Conservation (phyloP, 2,113 vertebrate genomes). For the Ochotona princeps region DNA sequence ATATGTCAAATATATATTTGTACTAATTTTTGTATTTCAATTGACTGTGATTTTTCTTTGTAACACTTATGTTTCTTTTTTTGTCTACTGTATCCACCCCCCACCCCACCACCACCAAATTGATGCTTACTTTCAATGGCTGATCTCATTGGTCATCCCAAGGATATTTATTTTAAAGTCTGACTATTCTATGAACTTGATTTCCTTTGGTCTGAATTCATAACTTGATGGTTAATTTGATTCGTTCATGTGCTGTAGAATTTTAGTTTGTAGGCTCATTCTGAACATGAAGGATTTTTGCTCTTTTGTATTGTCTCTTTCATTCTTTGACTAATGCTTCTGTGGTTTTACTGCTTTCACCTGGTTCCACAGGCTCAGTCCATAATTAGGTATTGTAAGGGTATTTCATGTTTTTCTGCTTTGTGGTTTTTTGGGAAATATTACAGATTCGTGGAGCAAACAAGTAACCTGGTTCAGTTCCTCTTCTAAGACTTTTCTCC, state of each 20-base stretch:
- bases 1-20: neutral
- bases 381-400: neutral
- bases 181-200: conserved; percentile 47
- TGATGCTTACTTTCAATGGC: conserved; percentile 23
- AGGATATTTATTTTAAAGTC: conserved; percentile 27
- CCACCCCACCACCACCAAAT: neutral
- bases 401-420: neutral
- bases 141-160: neutral
- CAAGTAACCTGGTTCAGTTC: neutral
- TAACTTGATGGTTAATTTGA: conserved; percentile 59
- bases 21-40: conserved; percentile 16
- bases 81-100: neutral
- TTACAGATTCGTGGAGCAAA: neutral
- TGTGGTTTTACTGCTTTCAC: conserved; percentile 48
- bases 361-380: neutral
- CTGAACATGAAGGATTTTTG: conserved; percentile 30
- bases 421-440: neutral
- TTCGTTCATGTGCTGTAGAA: conserved; percentile 43
- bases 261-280: conserved; percentile 34
- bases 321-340: neutral
- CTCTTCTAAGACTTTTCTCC: neutral
- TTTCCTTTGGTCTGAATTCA: conserved; percentile 57
- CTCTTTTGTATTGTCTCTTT: conserved; percentile 19
- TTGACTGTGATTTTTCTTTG: neutral
- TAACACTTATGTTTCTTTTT: neutral